Evolutionary conservation across 2,797 vertebrate genomes (phyloP).

Genomic region (Sylvia borin): DNA sequence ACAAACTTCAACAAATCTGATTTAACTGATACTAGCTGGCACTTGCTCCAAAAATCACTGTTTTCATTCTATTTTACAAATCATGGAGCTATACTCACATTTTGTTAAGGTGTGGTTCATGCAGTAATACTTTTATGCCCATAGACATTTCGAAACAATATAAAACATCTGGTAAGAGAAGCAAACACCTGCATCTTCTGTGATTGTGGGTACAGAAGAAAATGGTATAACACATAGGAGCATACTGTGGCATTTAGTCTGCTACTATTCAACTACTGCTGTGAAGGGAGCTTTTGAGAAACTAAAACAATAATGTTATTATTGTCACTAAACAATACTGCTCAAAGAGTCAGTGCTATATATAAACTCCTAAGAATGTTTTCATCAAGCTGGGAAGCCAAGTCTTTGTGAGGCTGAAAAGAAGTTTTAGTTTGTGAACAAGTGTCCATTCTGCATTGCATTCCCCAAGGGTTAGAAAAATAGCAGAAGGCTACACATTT

Average conservation of each 20-base stretch:
- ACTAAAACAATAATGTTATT: slow-evolving; percentile 75
- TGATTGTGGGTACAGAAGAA: background rate
- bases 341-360: slow-evolving; percentile 72
- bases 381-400: slow-evolving; percentile 70
- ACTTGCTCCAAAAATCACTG: background rate
- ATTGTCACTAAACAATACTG: slow-evolving; percentile 72
- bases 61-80: background rate
- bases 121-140: background rate
- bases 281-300: slow-evolving; percentile 74
- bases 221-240: background rate
- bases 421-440: slow-evolving; percentile 74
- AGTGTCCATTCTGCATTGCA: slow-evolving; percentile 64
- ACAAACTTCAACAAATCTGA: background rate
- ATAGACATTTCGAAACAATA: background rate
- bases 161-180: background rate
- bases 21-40: background rate
- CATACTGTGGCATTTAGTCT: slow-evolving; percentile 19
- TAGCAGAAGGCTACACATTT: slow-evolving; percentile 62
- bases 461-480: slow-evolving; percentile 74
- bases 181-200: background rate
- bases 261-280: slow-evolving; percentile 34
- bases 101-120: background rate
- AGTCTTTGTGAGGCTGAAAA: slow-evolving; percentile 70
- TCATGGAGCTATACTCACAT: background rate
- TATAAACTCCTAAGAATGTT: slow-evolving; percentile 74